These are phyloP conservation scores for Aphelocoma californica DNA, from an alignment of 2,797 vertebrate genomes.

Conservation along the genomic window DNA sequence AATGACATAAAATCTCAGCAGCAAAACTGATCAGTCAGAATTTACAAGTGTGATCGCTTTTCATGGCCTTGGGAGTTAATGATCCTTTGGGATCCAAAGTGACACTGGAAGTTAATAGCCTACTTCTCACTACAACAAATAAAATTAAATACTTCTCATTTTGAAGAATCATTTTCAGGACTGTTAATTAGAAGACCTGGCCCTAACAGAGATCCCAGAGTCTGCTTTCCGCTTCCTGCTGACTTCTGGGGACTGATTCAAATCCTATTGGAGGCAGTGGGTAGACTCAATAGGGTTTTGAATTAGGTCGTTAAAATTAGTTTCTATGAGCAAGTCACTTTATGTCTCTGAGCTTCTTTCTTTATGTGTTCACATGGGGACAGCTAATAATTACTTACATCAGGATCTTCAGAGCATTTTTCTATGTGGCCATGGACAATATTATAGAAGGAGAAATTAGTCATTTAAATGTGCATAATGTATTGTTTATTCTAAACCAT, in stretches of 20 bases:
- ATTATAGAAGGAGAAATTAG: background rate
- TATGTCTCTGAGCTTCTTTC: background rate
- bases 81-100: background rate
- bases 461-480: background rate
- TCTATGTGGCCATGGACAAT: background rate
- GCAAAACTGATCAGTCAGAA: background rate
- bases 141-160: background rate
- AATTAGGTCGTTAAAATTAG: slow-evolving; percentile 18
- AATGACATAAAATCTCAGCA: background rate
- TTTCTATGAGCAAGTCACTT: background rate
- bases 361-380: background rate
- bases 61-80: background rate
- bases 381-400: background rate
- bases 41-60: background rate
- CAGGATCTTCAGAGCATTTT: background rate
- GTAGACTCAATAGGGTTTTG: background rate
- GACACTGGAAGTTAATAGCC: slow-evolving; percentile 28
- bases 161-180: background rate
- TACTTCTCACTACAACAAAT: background rate
- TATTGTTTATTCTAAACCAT: slow-evolving; percentile 12
- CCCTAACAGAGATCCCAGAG: background rate
- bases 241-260: background rate
- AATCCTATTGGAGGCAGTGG: background rate
- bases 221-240: background rate
- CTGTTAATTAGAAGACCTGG: background rate